Conservation (phyloP, 2,113 vertebrate species). For the Scytalopus superciliaris region DNA sequence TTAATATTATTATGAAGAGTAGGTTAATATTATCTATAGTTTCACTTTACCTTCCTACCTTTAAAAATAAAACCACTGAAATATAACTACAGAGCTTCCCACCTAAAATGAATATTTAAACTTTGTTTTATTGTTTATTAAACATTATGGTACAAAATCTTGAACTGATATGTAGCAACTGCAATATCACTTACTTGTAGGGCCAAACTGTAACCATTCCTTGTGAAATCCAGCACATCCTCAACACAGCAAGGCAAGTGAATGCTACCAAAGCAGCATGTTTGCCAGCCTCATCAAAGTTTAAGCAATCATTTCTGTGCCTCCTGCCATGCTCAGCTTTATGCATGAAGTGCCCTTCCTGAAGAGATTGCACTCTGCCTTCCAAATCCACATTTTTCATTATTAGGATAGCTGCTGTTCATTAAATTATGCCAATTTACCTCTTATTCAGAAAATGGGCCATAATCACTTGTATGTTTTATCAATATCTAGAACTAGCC, state of each 20-base stretch:
- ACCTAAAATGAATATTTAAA: not conserved
- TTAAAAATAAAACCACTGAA: slow-evolving; percentile 2
- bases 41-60: slow-evolving; percentile 59
- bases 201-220: not conserved
- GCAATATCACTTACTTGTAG: not conserved
- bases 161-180: not conserved
- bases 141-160: not conserved
- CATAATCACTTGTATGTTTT: not conserved
- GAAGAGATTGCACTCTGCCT: not conserved
- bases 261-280: not conserved
- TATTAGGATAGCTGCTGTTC: not conserved
- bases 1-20: slow-evolving; percentile 68
- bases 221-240: not conserved
- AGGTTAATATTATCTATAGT: slow-evolving; percentile 70
- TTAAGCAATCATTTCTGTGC: not conserved
- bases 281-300: not conserved
- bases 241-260: not conserved
- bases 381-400: not conserved
- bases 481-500: not conserved
- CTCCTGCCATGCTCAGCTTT: not conserved
- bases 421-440: not conserved
- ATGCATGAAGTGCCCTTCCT: not conserved
- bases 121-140: not conserved
- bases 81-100: not conserved
- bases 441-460: not conserved